These are phyloP conservation scores for Polypedilum vanderplanki DNA, from an alignment of 1,140 invertebrate genomes.

Conservation along the genomic window DNA sequence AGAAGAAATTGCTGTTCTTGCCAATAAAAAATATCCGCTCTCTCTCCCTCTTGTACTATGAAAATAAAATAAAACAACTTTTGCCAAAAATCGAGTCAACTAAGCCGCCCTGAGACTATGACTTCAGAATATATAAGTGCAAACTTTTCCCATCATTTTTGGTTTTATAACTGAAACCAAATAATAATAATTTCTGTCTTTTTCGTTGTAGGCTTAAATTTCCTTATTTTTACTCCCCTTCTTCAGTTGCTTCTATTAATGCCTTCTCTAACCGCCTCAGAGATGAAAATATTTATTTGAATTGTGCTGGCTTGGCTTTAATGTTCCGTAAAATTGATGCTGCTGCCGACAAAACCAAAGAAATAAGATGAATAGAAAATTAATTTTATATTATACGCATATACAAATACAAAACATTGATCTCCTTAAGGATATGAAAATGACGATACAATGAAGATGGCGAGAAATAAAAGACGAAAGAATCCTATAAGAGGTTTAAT, in stretches of 20 bases:
- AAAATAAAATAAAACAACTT: background rate
- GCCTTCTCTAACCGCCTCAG: background rate
- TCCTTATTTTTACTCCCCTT: background rate
- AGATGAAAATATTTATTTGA: background rate
- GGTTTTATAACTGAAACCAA: conserved; percentile 6
- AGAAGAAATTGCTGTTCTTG: background rate
- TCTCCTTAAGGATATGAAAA: background rate
- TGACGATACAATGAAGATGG: background rate
- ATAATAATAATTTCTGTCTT: background rate
- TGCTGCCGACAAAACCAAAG: conserved; percentile 6
- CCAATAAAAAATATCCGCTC: background rate
- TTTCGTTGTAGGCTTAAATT: background rate
- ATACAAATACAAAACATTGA: background rate
- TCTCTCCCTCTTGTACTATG: background rate
- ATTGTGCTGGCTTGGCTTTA: conserved; percentile 4
- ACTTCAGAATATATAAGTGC: too few relatives aligned
- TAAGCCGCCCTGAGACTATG: background rate
- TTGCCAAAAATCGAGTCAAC: background rate
- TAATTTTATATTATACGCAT: background rate
- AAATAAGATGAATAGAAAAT: conserved; percentile 1
- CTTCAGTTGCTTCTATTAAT: background rate
- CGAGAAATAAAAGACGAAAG: too few relatives aligned
- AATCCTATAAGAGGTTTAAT: background rate
- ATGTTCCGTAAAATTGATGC: conserved; percentile 24
- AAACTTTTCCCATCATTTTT: conserved; percentile 27